Conservation (phyloP, 2,113 vertebrate genomes). For the Zosterops pallidus region DNA sequence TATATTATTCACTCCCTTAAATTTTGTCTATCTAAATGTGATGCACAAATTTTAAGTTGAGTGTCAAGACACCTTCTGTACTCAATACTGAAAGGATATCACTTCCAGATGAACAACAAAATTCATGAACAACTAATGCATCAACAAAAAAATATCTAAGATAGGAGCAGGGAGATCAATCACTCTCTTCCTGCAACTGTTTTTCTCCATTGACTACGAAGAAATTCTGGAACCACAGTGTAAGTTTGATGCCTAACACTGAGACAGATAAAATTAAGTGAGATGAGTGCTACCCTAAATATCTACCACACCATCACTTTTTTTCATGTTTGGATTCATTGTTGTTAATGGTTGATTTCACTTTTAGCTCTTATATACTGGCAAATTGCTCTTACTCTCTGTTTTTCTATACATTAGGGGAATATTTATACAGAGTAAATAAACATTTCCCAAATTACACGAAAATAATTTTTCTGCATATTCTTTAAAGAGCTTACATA, state of each 20-base stretch:
- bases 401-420: background rate
- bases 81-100: background rate
- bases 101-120: background rate
- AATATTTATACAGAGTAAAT: background rate
- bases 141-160: background rate
- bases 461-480: background rate
- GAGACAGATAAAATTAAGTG: background rate
- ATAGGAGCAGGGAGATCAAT: background rate
- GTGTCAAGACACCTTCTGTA: background rate
- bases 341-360: conserved; percentile 35
- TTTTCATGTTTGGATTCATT: conserved; percentile 26
- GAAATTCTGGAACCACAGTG: background rate
- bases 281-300: conserved; percentile 2
- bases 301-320: conserved; percentile 6
- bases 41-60: accelerated
- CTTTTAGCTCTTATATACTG: conserved; percentile 1
- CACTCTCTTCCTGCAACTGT: background rate
- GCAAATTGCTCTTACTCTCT: background rate
- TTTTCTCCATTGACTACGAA: background rate
- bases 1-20: background rate
- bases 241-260: background rate
- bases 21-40: background rate
- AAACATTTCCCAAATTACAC: background rate
- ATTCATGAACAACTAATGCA: background rate
- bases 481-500: background rate